Evolutionary conservation across 2,113 vertebrate species (phyloP), one percentile per base, ranked within the genome.

Genomic region (Nyctibius bracteatus): DNA sequence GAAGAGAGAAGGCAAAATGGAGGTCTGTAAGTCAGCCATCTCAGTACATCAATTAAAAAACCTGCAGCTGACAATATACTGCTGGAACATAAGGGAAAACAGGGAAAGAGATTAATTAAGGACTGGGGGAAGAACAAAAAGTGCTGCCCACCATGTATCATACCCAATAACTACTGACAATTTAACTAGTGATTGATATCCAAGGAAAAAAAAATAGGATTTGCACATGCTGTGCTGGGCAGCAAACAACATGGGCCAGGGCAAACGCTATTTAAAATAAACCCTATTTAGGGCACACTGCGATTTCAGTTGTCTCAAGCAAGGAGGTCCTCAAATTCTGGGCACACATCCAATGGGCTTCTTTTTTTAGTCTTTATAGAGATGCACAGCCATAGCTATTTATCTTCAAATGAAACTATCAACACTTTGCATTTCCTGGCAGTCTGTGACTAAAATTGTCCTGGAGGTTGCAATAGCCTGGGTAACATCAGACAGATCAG

Each of bases 221-320:
- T 54, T 67, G 28, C 47, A 80, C 15, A 28, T 3, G 9, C 9
- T 59, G 31, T 55, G 31, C 63, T 73, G 46, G n/a, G 35, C 22
- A 81, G 58, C 30, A 82, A 65, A 65, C n/a, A 87, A 43, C 37
- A 52, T 25, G 31, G 74, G 66, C 20, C 35, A 83, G 30, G 67
- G 51, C 44, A 59, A 27, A 83, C 1, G 3, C 12, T 59, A 61
- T 74, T 88, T 89, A 55, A 95, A 91, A 90, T 65, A 90, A 82
- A 75, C 15, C 27, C 47, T 81, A 39, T 44, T 77, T 87, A 91
- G 41, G 87, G 55, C 59, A 96, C 70, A 81, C 28, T 44, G 37
- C 33, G 61, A 77, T 93, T 94, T 96, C 63, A 81, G 20, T 8
- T 77, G 75, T 95, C 91, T 92, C 46, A 85, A 84, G 73, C 73